phyloP scores from a whole-genome alignment of 2,888 invertebrate species.

The Arge pagana region DNA sequence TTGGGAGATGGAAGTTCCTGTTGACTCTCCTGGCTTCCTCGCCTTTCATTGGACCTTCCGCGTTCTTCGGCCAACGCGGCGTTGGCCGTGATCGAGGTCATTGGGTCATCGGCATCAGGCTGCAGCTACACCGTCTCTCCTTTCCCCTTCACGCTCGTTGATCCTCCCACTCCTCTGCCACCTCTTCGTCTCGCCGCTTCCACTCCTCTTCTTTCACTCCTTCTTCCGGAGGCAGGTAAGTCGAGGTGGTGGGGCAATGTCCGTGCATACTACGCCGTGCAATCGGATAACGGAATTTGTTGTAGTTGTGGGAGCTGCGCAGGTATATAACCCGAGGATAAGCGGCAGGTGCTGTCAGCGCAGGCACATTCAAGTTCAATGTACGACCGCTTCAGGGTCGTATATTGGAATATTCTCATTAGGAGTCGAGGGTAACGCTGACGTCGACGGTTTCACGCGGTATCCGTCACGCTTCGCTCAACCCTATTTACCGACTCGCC shows the following conservation, averaged over 20 bases:
- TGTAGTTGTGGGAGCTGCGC: conserved; percentile 30
- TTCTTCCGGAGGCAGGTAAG: conserved; percentile 5
- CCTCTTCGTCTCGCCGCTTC: too few relatives aligned
- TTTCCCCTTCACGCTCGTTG: conserved; percentile 6
- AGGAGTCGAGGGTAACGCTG: too few relatives aligned
- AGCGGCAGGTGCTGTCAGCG: conserved; percentile 10
- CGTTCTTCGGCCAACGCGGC: conserved; percentile 28
- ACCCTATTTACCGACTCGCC: too few relatives aligned
- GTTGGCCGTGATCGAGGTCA: conserved; percentile 46
- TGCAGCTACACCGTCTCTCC: conserved; percentile 23
- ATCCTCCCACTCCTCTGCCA: conserved; percentile 5
- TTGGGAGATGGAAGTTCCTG: too few relatives aligned
- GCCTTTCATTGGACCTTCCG: conserved; percentile 33
- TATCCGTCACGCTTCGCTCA: too few relatives aligned
- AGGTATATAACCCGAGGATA: conserved; percentile 14
- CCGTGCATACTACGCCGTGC: conserved; percentile 6
- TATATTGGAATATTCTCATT: conserved; percentile 1
- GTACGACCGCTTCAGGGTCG: conserved; percentile 13
- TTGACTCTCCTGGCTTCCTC: not conserved
- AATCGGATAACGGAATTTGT: conserved; percentile 45
- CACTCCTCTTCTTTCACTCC: too few relatives aligned
- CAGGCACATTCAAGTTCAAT: conserved; percentile 15
- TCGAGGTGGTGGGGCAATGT: conserved; percentile 4
- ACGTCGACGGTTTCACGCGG: too few relatives aligned
- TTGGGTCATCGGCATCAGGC: conserved; percentile 50